These are phyloP conservation scores for Ericerus pela DNA, from an alignment of 1,140 invertebrate species.

Conservation along the genomic window DNA sequence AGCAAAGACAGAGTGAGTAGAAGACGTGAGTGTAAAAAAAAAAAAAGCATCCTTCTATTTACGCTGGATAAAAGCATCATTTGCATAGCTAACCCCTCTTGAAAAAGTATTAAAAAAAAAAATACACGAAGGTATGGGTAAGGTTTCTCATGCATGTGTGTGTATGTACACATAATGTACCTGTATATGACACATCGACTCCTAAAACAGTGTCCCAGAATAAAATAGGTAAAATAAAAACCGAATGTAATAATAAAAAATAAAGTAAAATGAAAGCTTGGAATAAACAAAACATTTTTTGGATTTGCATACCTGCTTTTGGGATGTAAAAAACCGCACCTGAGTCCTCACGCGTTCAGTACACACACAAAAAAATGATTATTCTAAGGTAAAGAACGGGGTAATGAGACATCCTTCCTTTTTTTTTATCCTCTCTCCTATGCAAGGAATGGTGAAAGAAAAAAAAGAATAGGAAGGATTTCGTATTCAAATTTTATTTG, in stretches of 20 bases:
- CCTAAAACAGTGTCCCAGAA: not conserved
- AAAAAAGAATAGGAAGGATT: constrained; percentile 5
- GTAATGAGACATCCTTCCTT: constrained; percentile 9
- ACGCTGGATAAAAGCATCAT: constrained; percentile 7
- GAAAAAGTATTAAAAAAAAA: not conserved
- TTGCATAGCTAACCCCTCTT: constrained; percentile 10
- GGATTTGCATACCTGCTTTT: constrained; percentile 10
- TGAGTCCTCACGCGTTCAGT: not conserved
- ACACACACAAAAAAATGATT: not conserved
- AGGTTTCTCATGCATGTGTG: constrained; percentile 4
- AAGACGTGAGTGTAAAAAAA: no score
- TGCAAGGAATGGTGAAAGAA: not conserved
- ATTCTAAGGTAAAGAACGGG: constrained; percentile 1
- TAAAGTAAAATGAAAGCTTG: no score
- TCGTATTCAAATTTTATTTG: constrained; percentile 12
- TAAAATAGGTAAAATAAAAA: not conserved
- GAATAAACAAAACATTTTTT: constrained; percentile 5
- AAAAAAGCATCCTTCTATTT: constrained; percentile 2
- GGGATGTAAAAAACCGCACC: constrained; percentile 11
- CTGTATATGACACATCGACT: not conserved
- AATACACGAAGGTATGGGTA: not conserved
- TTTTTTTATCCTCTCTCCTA: no score
- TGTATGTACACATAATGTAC: not conserved
- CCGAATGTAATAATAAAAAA: no score
- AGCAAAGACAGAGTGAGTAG: no score